Percentiles rank a stretch among this genome's conserved stretches.
Conservation (phyloP, 2,113 vertebrate species). For the Microtus ochrogaster region DNA sequence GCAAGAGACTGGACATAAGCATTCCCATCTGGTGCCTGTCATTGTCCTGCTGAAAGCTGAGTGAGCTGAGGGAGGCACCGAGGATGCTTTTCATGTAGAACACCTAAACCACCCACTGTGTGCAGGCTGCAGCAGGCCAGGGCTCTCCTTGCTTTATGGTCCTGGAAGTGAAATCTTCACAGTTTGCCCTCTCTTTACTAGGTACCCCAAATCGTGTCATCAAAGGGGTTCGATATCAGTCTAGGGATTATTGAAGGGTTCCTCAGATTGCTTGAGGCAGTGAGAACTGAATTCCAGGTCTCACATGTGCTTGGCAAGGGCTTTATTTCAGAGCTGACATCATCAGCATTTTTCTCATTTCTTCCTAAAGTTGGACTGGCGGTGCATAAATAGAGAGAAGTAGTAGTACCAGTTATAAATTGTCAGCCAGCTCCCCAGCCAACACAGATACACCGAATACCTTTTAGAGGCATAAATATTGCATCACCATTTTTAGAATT, state of each 20-base stretch:
- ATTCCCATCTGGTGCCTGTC: slow-evolving; percentile 85
- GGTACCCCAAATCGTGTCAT: not conserved
- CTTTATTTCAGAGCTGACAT: not conserved
- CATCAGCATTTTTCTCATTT: not conserved
- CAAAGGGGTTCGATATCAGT: not conserved
- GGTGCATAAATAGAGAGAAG: not conserved
- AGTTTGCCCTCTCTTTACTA: not conserved
- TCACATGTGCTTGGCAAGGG: not conserved
- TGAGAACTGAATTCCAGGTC: not conserved
- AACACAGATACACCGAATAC: not conserved
- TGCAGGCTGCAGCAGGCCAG: not conserved
- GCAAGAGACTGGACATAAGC: slow-evolving; percentile 80
- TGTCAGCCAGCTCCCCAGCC: not conserved
- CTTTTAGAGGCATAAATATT: not conserved
- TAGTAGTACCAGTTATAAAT: not conserved
- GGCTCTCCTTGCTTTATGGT: not conserved
- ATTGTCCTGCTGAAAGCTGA: slow-evolving; percentile 80
- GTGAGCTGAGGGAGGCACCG: slow-evolving; percentile 78
- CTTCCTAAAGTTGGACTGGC: not conserved
- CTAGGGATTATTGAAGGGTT: not conserved
- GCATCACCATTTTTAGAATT: not conserved
- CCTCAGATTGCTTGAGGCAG: not conserved
- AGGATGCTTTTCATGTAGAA: slow-evolving; percentile 71
- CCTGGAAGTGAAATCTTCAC: slow-evolving; percentile 47
- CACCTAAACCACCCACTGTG: slow-evolving; percentile 77